Evolutionary conservation across 2,797 vertebrate genomes (phyloP), one percentile per base, ranked within the genome.

Genomic region (Mormyrus hasselquistii): DNA sequence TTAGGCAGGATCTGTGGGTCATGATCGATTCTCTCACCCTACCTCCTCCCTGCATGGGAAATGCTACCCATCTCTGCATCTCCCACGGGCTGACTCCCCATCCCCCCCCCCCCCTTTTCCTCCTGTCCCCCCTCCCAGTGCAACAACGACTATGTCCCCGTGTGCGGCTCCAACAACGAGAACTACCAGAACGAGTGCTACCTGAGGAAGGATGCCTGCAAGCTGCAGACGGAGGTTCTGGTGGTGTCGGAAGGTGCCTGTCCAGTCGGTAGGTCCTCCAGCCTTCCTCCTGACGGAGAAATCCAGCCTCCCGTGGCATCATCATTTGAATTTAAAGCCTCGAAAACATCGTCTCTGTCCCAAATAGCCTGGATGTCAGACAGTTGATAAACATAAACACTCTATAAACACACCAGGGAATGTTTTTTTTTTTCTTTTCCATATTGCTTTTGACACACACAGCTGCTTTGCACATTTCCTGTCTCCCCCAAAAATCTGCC

Each of bases 151-250:
- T 99, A 99, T n/a, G 96, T 97, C 93, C 97, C 98, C 10, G 97
- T 99, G 90, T 99, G 99, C 19, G 99, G 99, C 95, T 99, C 98
- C 95, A 99, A 99, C 84, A 98, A 98, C 1, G 97, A 99, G 94
- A 99, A 98, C 95, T 99, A 98, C 94, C 97, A 98, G 95, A 99
- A 99, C 0, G 98, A 99, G 87, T 99, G 99, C 93, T 99, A 97
- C 94, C 95, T 99, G 93, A 96, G 98, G 73, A 97, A 98, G 90
- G 98, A 99, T 16, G 97, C 98, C 88, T 99, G 99, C 96, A 99
- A 99, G 92, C 98, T 97, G 94, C 99, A 99, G 95, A 97, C 97
- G 0, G 98, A 99, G 93, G 97, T 99, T n/a, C 96, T 98, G 76
- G 96, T 97, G 88, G 94, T 96, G 91, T 97, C 98, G 0, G 98